phyloP scores from a whole-genome alignment of 2,113 vertebrate species.

The Todiramphus chloris region DNA sequence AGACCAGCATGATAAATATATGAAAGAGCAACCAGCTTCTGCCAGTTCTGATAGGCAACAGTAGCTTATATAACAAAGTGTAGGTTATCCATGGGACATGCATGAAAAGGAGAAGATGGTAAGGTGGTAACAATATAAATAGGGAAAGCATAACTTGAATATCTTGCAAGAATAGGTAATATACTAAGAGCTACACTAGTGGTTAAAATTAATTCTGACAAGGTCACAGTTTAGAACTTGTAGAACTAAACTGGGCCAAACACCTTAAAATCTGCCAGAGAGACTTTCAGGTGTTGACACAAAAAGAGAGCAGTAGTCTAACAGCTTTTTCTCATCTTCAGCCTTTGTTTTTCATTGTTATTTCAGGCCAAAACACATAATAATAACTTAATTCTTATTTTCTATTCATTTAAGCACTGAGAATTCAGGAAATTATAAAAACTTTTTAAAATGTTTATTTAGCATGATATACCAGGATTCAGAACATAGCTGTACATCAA shows the following conservation, averaged over 20 bases:
- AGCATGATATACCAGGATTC: neutral
- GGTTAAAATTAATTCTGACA: neutral
- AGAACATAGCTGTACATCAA: neutral
- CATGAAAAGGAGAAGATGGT: neutral
- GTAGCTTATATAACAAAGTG: neutral
- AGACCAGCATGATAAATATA: neutral
- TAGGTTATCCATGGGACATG: too few relatives aligned
- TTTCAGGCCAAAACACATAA: neutral
- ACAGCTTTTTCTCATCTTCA: neutral
- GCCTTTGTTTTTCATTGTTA: neutral
- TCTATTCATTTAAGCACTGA: neutral
- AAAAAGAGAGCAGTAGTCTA: neutral
- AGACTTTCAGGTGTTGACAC: neutral
- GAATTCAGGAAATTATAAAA: neutral
- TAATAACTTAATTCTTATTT: neutral
- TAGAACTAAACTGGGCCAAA: neutral
- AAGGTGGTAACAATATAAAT: neutral
- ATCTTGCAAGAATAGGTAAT: neutral
- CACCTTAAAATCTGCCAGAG: neutral
- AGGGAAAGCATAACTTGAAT: neutral
- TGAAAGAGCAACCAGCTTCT: neutral
- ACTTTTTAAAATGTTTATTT: neutral
- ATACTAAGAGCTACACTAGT: neutral
- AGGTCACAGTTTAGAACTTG: neutral
- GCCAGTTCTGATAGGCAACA: neutral